Percentiles rank a stretch among this genome's conserved stretches.
Evolutionary conservation across 1,140 invertebrate species (phyloP).

Genomic region (Drosophila watanabei): DNA sequence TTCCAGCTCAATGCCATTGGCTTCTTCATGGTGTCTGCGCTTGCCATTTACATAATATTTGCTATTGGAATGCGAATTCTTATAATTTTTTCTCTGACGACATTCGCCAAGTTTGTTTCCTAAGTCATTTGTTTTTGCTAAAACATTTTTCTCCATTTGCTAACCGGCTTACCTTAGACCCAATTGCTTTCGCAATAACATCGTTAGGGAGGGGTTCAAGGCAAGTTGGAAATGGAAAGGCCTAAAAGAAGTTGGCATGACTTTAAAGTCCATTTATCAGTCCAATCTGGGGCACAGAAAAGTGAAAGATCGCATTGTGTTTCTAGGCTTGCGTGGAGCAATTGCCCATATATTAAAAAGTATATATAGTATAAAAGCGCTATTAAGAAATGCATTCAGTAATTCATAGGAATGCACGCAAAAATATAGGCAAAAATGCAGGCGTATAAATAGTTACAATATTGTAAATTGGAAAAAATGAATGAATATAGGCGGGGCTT

Average conservation of each 20-base stretch:
- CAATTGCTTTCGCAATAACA: conserved; percentile 16
- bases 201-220: conserved; percentile 21
- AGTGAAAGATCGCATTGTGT: conserved; percentile 52
- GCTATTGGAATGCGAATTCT: conserved; percentile 57
- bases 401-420: neutral
- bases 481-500: neutral
- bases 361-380: neutral
- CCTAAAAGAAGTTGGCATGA: conserved; percentile 2
- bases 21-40: conserved; percentile 52
- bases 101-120: conserved; percentile 55
- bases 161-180: neutral
- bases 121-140: conserved; percentile 67
- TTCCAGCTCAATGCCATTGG: conserved; percentile 54
- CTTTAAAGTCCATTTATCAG: conserved; percentile 15
- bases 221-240: conserved; percentile 22
- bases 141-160: conserved; percentile 6
- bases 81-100: conserved; percentile 30
- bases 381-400: neutral
- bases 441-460: neutral
- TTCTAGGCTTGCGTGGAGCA: neutral
- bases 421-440: neutral
- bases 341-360: neutral
- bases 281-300: conserved; percentile 19
- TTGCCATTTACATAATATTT: conserved; percentile 44
- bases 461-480: neutral